Percentiles rank a stretch among this genome's conserved stretches.
Conservation (phyloP, 2,888 invertebrate species). For the Pimpla rufipes region DNA sequence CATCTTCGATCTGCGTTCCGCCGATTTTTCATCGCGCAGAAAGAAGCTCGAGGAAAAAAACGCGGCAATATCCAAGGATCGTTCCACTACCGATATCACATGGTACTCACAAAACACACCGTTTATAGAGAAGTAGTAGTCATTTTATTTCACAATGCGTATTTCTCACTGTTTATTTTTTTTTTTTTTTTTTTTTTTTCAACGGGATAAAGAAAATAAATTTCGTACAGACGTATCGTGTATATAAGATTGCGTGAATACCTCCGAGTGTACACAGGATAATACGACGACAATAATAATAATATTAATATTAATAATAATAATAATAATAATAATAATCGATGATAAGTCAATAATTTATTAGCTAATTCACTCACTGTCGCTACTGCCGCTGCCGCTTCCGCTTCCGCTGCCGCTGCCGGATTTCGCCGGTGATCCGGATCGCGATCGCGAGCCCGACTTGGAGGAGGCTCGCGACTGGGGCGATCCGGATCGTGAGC, state of each 20-base stretch:
- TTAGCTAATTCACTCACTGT: slow-evolving; percentile 77
- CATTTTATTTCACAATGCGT: slow-evolving; percentile 14
- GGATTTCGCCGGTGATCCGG: slow-evolving; percentile 77
- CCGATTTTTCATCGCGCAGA: too few relatives aligned
- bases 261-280: slow-evolving; percentile 11
- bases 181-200: not conserved
- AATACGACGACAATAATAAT: slow-evolving; percentile 6
- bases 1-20: too few relatives aligned
- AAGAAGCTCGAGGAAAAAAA: too few relatives aligned
- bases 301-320: not conserved
- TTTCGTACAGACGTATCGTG: not conserved
- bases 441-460: slow-evolving; percentile 71
- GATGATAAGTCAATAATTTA: slow-evolving; percentile 19
- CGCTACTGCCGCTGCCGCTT: slow-evolving; percentile 82
- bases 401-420: slow-evolving; percentile 81
- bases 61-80: too few relatives aligned
- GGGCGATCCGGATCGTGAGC: slow-evolving; percentile 78
- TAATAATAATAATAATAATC: slow-evolving; percentile 10
- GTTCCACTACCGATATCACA: too few relatives aligned
- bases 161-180: not conserved
- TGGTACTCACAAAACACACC: too few relatives aligned
- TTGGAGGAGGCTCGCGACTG: slow-evolving; percentile 79
- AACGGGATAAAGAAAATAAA: slow-evolving; percentile 7
- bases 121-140: slow-evolving; percentile 5
- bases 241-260: slow-evolving; percentile 16